Evolutionary conservation across 2,888 invertebrate genomes (phyloP), one percentile per base, ranked within the genome.

Genomic region (Microdon myrmicae): DNA sequence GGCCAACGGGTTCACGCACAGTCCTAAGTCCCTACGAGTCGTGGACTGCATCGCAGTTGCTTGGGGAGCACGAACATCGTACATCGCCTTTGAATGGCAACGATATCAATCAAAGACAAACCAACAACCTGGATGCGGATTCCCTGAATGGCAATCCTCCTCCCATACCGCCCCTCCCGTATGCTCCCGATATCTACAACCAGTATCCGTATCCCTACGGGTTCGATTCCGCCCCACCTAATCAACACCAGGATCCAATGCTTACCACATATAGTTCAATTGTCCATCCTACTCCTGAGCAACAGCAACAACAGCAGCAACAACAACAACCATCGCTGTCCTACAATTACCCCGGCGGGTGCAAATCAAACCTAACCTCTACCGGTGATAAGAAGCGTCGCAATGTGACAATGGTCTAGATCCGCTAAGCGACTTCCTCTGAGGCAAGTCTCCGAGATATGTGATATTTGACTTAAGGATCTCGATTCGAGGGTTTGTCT

Each of bases 401-500:
- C 34, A 85, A 85, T 72, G 83, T 85, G 20, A 85, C 85, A 28
- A 85, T 85, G 84, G 85, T 85, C 61, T 85, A 80, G 81, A 45
- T 17, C 10, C 9, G 3, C 10, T 3, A 14, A 6, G 6, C 4
- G n/a, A 6, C 3, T 16, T 35, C 1, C 37, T n/a, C 28, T 26
- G 17, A 28, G 28, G 28, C 12, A 17, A 12, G 28, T 28, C 28
- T 28, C 16, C 6, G 19, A 28, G 28, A 13, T 16, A 8, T 43
- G 51, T 51, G 51, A 43, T 51, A 43, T 34, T 26, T 26, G 20
- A 35, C 20, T 17, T n/a, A 16, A 22, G 6, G 12, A 16, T 32
- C 31, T 14, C 13, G 17, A 12, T 19, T 28, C 7, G 28, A 20
- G 3, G 28, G 22, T 16, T 22, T 12, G n/a, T n/a, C n/a, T n/a